These are phyloP conservation scores for Anthopleura sola DNA, from an alignment of 64 coral and sea anemone genomes.

Conservation along the genomic window DNA sequence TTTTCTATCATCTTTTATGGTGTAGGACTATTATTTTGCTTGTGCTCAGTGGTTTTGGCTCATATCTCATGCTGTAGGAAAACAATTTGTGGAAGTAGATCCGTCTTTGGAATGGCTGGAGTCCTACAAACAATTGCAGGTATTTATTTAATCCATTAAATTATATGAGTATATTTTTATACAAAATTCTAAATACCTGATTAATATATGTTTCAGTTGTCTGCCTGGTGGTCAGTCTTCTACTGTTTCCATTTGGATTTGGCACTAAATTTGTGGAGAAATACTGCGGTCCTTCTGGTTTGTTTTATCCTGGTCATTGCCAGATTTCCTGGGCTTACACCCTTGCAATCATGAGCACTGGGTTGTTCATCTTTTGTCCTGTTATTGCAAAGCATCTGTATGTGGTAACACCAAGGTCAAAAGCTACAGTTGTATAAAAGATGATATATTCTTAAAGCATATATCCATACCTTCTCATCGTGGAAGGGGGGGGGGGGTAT, in stretches of 20 bases:
- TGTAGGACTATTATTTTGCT: slow-evolving; percentile 42
- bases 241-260: slow-evolving; percentile 27
- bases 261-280: slow-evolving; percentile 3
- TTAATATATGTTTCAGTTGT: neutral
- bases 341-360: slow-evolving; percentile 36
- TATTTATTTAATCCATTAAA: neutral
- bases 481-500: no score
- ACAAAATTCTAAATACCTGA: neutral
- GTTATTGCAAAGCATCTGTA: slow-evolving; percentile 52
- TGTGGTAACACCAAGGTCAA: slow-evolving; percentile 43
- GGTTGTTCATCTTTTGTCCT: slow-evolving; percentile 54
- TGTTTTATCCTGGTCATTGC: slow-evolving; percentile 20
- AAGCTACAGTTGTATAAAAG: slow-evolving; percentile 61
- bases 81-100: slow-evolving; percentile 46
- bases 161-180: neutral
- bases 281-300: slow-evolving; percentile 2
- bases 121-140: slow-evolving; percentile 65
- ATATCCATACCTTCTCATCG: no score
- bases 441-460: neutral
- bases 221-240: slow-evolving; percentile 11
- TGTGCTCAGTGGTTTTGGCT: slow-evolving; percentile 45
- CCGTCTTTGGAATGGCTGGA: slow-evolving; percentile 59
- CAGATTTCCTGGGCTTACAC: slow-evolving; percentile 31
- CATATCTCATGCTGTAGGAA: slow-evolving; percentile 53
- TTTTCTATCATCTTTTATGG: slow-evolving; percentile 55